A percentile compares a stretch with the other conserved stretches of the same genome.
Conservation (phyloP, 2,888 invertebrate genomes). For the Pachymerium ferrugineum region DNA sequence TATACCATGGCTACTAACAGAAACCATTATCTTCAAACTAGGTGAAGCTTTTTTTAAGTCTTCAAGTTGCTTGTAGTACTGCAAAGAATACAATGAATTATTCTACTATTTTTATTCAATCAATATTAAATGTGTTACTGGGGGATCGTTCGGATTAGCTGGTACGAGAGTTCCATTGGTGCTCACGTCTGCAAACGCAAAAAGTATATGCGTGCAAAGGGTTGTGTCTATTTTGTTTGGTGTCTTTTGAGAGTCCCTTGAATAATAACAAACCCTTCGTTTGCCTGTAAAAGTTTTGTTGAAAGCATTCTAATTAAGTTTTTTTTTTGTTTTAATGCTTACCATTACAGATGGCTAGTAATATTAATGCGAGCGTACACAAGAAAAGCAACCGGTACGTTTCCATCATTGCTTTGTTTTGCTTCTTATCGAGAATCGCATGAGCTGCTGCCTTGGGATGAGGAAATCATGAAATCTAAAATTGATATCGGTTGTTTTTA, state of each 20-base stretch:
- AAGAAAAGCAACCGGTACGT: too few species aligned
- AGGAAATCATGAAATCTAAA: too few species aligned
- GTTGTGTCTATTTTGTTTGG: background rate
- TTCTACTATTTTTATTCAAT: background rate
- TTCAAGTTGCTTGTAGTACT: background rate
- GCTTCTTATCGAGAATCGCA: too few species aligned
- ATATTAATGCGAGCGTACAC: too few species aligned
- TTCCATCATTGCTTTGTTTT: too few species aligned
- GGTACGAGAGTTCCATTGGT: background rate
- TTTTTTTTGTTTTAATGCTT: too few species aligned
- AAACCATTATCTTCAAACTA: background rate
- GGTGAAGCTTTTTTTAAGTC: background rate
- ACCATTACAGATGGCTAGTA: too few species aligned
- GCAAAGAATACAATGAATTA: too few species aligned
- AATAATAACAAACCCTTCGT: background rate
- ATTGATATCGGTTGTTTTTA: too few species aligned
- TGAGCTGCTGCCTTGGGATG: too few species aligned
- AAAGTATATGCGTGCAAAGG: slow-evolving; percentile 11
- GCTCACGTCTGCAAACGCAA: background rate
- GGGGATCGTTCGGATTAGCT: background rate
- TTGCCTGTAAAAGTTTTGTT: background rate
- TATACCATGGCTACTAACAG: background rate
- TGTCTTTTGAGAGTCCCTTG: background rate
- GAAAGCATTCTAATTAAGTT: too few species aligned
- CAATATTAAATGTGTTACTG: background rate